phyloP scores from a whole-genome alignment of 1,140 invertebrate species.

The Trissolcus basalis region DNA sequence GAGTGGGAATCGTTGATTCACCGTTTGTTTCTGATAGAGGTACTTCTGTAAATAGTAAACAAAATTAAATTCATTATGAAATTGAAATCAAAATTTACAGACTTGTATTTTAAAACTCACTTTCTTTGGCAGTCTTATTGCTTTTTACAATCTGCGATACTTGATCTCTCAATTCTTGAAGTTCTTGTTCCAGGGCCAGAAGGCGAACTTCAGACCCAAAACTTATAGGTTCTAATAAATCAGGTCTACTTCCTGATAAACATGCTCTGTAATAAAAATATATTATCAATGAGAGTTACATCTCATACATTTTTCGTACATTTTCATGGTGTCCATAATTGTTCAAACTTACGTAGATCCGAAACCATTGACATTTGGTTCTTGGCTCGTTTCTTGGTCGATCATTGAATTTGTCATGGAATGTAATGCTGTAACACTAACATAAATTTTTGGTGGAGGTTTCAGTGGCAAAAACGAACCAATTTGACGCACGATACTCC shows the following conservation, averaged over 20 bases:
- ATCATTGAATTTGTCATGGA: constrained; percentile 76
- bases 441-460: constrained; percentile 74
- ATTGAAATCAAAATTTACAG: too few species aligned
- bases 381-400: constrained; percentile 67
- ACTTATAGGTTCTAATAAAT: constrained; percentile 73
- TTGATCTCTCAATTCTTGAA: constrained; percentile 73
- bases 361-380: constrained; percentile 64
- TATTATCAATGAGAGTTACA: too few species aligned
- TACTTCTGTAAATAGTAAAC: constrained; percentile 33
- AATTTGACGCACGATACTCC: constrained; percentile 72
- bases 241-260: constrained; percentile 70
- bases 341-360: constrained; percentile 66
- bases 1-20: constrained; percentile 58
- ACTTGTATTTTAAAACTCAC: too few species aligned
- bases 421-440: constrained; percentile 74
- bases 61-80: too few species aligned
- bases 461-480: constrained; percentile 73
- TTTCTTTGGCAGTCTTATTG: constrained; percentile 63
- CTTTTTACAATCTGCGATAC: constrained; percentile 72
- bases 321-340: too few species aligned
- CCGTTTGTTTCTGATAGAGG: constrained; percentile 63
- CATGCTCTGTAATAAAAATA: constrained; percentile 51
- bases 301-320: too few species aligned
- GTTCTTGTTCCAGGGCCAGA: constrained; percentile 72
- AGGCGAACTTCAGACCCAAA: constrained; percentile 74